Conservation (phyloP, 1,140 invertebrate species). For the Orussus abietinus region DNA sequence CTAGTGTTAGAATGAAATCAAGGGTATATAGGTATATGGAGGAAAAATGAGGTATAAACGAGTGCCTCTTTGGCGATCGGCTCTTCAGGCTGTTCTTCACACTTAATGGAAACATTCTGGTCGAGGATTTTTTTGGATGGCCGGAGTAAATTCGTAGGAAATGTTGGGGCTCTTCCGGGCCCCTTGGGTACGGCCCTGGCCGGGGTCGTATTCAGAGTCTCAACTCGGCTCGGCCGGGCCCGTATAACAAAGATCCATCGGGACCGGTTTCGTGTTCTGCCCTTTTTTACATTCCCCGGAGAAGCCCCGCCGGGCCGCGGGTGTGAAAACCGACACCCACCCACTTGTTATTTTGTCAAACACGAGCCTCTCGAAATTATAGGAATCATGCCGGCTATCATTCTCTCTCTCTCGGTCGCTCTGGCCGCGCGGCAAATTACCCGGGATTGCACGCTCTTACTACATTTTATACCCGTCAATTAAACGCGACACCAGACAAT, state of each 20-base stretch:
- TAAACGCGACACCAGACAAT: conserved; percentile 29
- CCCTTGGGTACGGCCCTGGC: background rate
- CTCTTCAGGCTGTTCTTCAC: too few relatives aligned
- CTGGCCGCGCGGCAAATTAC: conserved; percentile 31
- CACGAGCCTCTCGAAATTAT: conserved; percentile 46
- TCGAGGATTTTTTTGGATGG: too few relatives aligned
- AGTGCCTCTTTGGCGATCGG: too few relatives aligned
- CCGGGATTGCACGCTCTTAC: conserved; percentile 27
- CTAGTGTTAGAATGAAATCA: too few relatives aligned
- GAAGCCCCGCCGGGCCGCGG: conserved; percentile 42
- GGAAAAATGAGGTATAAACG: too few relatives aligned
- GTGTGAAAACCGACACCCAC: conserved; percentile 55
- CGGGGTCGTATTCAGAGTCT: conserved; percentile 21
- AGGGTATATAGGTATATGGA: too few relatives aligned
- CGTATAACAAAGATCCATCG: conserved; percentile 48
- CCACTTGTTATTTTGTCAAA: conserved; percentile 55
- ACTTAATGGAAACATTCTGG: too few relatives aligned
- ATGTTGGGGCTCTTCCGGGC: too few relatives aligned
- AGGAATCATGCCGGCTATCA: conserved; percentile 36
- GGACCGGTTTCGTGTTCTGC: conserved; percentile 47
- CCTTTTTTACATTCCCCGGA: conserved; percentile 40
- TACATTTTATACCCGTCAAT: conserved; percentile 35
- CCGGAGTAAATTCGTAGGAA: too few relatives aligned
- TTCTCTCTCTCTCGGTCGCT: conserved; percentile 18
- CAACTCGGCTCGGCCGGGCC: conserved; percentile 17